Evolutionary conservation across 2,113 vertebrate species (phyloP), one percentile per base, ranked within the genome.

Genomic region (Turnix velox): DNA sequence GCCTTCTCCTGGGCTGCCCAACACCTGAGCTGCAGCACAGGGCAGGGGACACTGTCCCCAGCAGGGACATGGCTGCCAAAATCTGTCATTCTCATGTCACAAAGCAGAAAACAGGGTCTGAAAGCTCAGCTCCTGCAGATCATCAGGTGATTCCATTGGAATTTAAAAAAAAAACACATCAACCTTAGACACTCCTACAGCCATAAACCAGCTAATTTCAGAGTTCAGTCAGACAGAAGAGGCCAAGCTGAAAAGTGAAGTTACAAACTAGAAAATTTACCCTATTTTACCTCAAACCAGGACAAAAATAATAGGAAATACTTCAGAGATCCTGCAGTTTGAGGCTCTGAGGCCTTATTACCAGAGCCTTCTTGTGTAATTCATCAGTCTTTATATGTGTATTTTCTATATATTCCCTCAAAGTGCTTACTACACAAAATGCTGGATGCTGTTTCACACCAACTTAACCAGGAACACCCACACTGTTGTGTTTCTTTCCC

Each of bases 1-100:
- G 12, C 4, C 1, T 28, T 31, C 9, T 28, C n/a, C 28, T 0
- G 3, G 1, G 57, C 28, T 43, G 77, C 48, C 37, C 49, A n/a
- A 5, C 31, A 14, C 40, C 6, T 1, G 20, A 45, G 66, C 43
- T 40, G 55, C 40, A 30, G 48, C 9, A 1, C 30, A n/a, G 72
- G 31, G 35, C 51, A 40, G 15, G 33, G 54, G 39, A 40, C 43
- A 18, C 2, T 1, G 2, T 22, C 35, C 31, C 42, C 15, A 23
- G 39, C 22, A 35, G 52, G 39, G 33, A 30, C 9, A 7, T 14
- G 24, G 51, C 25, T 73, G 40, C 39, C 51, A 17, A 24, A 20
- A 45, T 28, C 18, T 5, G 12, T n/a, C 33, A 25, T 25, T 59
- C 45, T 39, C 45, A 9, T 2, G 30, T 71, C 52, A 17, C 46